A percentile compares a stretch with the other conserved stretches of the same genome.
Evolutionary conservation across 64 coral and sea anemone species (phyloP).

Genomic region (Dendrophyllia cribrosa): DNA sequence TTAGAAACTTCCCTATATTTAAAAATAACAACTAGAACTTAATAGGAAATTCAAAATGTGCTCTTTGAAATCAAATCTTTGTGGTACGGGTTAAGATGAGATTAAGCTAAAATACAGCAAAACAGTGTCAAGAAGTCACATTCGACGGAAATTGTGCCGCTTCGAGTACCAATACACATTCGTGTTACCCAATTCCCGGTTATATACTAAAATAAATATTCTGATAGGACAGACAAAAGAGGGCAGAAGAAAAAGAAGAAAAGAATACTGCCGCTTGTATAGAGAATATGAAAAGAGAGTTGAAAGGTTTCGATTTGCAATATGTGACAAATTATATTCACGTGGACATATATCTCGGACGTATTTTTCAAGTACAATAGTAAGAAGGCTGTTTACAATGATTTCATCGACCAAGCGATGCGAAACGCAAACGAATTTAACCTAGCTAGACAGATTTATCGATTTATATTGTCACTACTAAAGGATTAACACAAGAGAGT

Average conservation of each 20-base stretch:
- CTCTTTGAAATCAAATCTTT: neutral
- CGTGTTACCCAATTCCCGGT: neutral
- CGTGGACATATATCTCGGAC: neutral
- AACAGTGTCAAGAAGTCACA: neutral
- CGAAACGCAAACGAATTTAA: constrained; percentile 4
- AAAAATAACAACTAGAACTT: neutral
- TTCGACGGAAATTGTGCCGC: neutral
- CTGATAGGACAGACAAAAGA: neutral
- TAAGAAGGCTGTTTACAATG: constrained; percentile 19
- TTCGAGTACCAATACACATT: neutral
- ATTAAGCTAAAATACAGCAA: neutral
- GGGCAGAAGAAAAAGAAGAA: neutral
- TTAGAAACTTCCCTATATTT: neutral
- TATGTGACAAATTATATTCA: neutral
- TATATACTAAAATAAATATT: too few species aligned
- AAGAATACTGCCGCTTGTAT: neutral
- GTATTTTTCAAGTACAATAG: neutral
- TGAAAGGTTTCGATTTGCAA: constrained; percentile 4
- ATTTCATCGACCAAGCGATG: neutral
- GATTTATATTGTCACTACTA: neutral
- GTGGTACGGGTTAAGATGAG: neutral
- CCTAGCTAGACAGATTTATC: neutral
- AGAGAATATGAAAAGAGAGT: neutral
- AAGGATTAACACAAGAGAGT: neutral
- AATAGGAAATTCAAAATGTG: neutral